Evolutionary conservation across 2,113 vertebrate genomes (phyloP).

Genomic region (Leiothrix lutea): DNA sequence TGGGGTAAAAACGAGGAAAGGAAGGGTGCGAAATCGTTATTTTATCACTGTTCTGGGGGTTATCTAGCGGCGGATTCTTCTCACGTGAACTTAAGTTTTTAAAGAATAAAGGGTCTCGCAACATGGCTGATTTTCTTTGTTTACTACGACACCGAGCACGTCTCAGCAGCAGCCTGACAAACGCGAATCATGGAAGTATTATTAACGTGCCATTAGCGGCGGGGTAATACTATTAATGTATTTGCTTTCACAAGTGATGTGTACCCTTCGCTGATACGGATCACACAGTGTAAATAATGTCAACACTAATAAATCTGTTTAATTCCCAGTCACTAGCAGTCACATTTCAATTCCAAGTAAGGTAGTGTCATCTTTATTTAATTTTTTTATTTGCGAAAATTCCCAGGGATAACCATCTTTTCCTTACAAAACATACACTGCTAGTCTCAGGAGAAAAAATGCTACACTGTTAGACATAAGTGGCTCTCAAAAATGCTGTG

Average conservation of each 20-base stretch:
- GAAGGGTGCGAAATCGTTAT: neutral
- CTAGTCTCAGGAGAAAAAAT: neutral
- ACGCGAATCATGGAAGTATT: neutral
- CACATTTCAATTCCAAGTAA: neutral
- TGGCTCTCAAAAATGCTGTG: neutral
- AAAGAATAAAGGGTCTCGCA: neutral
- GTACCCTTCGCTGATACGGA: neutral
- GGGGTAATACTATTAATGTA: neutral
- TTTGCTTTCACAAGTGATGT: neutral
- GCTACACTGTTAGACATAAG: neutral
- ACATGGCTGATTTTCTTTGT: slow-evolving; percentile 30
- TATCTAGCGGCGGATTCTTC: neutral
- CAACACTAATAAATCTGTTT: neutral
- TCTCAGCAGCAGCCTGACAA: neutral
- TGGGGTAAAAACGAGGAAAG: neutral
- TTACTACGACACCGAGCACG: neutral
- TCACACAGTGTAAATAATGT: neutral
- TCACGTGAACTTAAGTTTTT: neutral
- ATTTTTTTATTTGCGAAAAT: neutral
- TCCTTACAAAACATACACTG: too few relatives aligned
- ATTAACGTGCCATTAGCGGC: neutral
- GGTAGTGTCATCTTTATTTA: neutral
- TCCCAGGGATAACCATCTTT: neutral
- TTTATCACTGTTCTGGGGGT: neutral
- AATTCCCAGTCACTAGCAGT: neutral